Percentiles rank a stretch among this genome's conserved stretches.
Conservation (phyloP, 1,140 invertebrate genomes). For the Drosophila paulistorum region DNA sequence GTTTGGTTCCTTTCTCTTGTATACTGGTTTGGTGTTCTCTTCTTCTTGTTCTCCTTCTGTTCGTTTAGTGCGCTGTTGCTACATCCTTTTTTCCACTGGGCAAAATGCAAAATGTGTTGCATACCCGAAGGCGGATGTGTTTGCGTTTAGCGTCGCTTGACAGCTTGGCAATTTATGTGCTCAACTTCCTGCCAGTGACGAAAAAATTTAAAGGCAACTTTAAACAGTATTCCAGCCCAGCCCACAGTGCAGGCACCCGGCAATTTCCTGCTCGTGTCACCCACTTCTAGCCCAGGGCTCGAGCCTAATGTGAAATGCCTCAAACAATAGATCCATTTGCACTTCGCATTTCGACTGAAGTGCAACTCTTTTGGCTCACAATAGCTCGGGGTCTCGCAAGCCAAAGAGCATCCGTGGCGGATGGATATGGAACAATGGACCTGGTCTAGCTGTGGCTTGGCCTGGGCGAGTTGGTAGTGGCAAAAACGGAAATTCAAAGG, state of each 20-base stretch:
- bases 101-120: slow-evolving; percentile 50
- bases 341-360: slow-evolving; percentile 58
- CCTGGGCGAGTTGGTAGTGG: not conserved
- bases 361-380: slow-evolving; percentile 70
- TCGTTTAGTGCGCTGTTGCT: slow-evolving; percentile 9
- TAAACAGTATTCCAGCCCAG: slow-evolving; percentile 25
- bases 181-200: slow-evolving; percentile 50
- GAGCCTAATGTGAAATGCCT: slow-evolving; percentile 49
- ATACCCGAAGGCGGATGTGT: slow-evolving; percentile 58
- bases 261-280: slow-evolving; percentile 60
- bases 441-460: slow-evolving; percentile 12
- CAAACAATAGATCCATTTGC: slow-evolving; percentile 74
- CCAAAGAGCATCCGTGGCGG: slow-evolving; percentile 70
- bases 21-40: slow-evolving; percentile 24
- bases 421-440: slow-evolving; percentile 56
- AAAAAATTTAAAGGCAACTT: slow-evolving; percentile 46
- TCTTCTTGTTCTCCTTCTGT: not conserved
- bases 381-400: slow-evolving; percentile 48
- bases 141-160: slow-evolving; percentile 70
- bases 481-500: slow-evolving; percentile 64
- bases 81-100: slow-evolving; percentile 3
- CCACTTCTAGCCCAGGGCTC: slow-evolving; percentile 40
- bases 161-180: slow-evolving; percentile 72
- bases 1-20: slow-evolving; percentile 24
- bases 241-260: slow-evolving; percentile 5